Conservation (phyloP, 2,888 invertebrate species). For the Aspidiotus destructor region DNA sequence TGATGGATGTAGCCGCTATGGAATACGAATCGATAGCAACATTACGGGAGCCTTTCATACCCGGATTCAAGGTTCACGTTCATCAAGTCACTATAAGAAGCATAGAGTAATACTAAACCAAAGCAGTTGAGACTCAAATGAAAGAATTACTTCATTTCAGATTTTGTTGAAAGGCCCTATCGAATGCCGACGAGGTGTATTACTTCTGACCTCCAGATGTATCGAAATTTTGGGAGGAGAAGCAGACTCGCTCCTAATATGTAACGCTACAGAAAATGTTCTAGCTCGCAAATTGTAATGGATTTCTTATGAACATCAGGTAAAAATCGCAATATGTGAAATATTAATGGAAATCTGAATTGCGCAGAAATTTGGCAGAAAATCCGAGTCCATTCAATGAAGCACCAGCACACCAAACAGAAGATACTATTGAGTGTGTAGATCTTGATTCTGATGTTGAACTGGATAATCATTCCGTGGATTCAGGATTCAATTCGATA, state of each 20-base stretch:
- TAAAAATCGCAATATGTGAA: not conserved
- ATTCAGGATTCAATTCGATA: not conserved
- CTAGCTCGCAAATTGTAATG: slow-evolving; percentile 15
- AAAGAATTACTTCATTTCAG: slow-evolving; percentile 43
- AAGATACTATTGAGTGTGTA: not conserved
- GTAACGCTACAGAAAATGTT: slow-evolving; percentile 12
- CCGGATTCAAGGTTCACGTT: slow-evolving; percentile 38
- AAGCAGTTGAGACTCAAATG: not conserved
- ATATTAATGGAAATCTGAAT: not conserved
- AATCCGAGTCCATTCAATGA: slow-evolving; percentile 7
- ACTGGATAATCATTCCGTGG: not conserved
- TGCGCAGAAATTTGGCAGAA: slow-evolving; percentile 7
- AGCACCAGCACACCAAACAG: not conserved
- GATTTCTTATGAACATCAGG: not conserved
- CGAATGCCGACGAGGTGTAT: slow-evolving; percentile 44
- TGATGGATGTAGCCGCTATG: slow-evolving; percentile 37
- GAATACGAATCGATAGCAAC: slow-evolving; percentile 37
- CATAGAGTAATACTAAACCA: not conserved
- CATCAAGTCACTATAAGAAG: too few relatives aligned
- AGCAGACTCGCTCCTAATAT: slow-evolving; percentile 6
- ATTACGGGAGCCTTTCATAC: slow-evolving; percentile 37
- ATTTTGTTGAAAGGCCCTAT: slow-evolving; percentile 43
- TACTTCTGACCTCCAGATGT: slow-evolving; percentile 44
- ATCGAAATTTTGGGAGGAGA: slow-evolving; percentile 36
- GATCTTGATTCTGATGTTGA: not conserved